These are phyloP conservation scores for Macrophya alboannulata DNA, from an alignment of 2,888 invertebrate species.

Conservation along the genomic window DNA sequence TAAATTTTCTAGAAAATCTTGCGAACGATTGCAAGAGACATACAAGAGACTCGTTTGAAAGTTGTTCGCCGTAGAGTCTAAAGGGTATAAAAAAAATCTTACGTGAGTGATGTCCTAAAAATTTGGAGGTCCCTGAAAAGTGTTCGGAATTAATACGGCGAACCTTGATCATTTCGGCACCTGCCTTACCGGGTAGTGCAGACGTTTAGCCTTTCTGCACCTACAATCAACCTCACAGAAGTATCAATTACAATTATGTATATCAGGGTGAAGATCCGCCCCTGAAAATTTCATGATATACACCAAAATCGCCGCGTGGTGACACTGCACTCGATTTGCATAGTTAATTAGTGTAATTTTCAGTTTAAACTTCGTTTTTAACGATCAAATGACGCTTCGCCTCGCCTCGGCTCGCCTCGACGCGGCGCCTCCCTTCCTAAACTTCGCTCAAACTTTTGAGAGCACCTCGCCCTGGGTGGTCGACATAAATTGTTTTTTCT, in stretches of 20 bases:
- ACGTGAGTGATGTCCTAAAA: not conserved
- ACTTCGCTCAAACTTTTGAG: slow-evolving; percentile 33
- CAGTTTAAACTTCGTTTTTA: slow-evolving; percentile 68
- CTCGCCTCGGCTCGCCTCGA: slow-evolving; percentile 21
- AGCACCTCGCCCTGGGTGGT: slow-evolving; percentile 74
- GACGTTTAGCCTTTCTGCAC: slow-evolving; percentile 66
- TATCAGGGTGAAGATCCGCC: slow-evolving; percentile 63
- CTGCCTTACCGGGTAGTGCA: slow-evolving; percentile 65
- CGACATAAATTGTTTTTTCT: slow-evolving; percentile 72
- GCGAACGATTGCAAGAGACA: no score
- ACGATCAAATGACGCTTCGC: slow-evolving; percentile 62
- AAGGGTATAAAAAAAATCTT: not conserved
- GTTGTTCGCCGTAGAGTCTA: not conserved
- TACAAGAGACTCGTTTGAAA: not conserved
- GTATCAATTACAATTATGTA: slow-evolving; percentile 74
- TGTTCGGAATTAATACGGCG: not conserved
- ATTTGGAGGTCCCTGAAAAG: not conserved
- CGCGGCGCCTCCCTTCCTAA: not conserved
- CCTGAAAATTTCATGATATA: slow-evolving; percentile 65
- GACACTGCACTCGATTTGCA: slow-evolving; percentile 76
- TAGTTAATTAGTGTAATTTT: slow-evolving; percentile 76
- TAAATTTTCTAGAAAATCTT: no score
- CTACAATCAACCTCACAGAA: slow-evolving; percentile 69
- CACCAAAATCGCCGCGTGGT: slow-evolving; percentile 67
- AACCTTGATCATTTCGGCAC: slow-evolving; percentile 70